Evolutionary conservation across 1,140 invertebrate species (phyloP).

Genomic region (Aporrectodea caliginosa): DNA sequence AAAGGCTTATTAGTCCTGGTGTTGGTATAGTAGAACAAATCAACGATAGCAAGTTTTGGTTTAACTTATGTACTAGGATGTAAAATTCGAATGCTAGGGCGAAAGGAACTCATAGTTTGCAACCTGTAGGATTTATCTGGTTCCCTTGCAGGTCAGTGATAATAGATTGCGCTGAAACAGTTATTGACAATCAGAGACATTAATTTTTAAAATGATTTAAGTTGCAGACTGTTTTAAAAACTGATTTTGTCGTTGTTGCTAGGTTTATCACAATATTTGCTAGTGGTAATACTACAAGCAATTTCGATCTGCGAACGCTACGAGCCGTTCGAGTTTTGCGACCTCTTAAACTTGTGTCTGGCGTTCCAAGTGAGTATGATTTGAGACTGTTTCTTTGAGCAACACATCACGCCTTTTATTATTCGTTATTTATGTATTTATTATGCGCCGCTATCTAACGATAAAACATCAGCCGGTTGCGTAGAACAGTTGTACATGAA

Average conservation of each 20-base stretch:
- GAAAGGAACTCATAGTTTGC: not conserved
- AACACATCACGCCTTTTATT: too few relatives aligned
- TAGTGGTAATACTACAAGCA: conserved; percentile 23
- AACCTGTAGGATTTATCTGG: not conserved
- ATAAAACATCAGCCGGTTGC: not conserved
- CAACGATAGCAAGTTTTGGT: too few relatives aligned
- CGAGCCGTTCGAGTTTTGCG: conserved; percentile 98
- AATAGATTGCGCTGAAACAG: too few relatives aligned
- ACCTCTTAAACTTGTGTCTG: conserved; percentile 99
- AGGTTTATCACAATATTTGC: conserved; percentile 53
- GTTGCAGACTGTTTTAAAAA: not conserved
- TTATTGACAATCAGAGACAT: too few relatives aligned
- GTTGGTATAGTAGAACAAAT: too few relatives aligned
- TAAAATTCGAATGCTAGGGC: not conserved
- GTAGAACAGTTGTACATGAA: not conserved
- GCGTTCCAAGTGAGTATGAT: conserved; percentile 85
- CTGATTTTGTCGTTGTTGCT: not conserved
- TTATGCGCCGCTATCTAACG: not conserved
- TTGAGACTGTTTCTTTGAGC: too few relatives aligned
- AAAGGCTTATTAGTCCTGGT: too few relatives aligned
- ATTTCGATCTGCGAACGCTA: conserved; percentile 93
- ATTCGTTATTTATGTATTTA: not conserved
- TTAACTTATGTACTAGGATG: not conserved
- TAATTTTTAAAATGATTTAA: not conserved
- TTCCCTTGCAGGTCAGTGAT: not conserved